Conservation (phyloP, 2,113 vertebrate species). For the Callipepla californica region DNA sequence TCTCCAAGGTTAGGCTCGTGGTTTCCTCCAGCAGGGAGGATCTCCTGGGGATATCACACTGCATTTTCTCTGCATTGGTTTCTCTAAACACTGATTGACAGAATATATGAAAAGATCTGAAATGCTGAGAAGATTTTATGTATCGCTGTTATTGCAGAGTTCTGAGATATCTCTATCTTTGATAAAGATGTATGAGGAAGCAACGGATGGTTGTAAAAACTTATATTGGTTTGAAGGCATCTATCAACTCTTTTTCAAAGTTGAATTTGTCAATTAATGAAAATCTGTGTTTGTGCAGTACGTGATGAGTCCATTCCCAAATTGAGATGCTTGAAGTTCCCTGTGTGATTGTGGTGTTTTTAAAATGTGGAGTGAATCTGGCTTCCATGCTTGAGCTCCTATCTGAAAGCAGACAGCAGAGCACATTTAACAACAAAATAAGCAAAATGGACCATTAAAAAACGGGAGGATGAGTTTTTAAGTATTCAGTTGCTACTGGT, state of each 20-base stretch:
- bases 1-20: background rate
- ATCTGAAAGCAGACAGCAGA: background rate
- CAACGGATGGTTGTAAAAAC: background rate
- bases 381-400: background rate
- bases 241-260: background rate
- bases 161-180: background rate
- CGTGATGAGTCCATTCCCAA: background rate
- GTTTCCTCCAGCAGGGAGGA: background rate
- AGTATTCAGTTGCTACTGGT: background rate
- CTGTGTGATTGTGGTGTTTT: background rate
- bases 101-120: background rate
- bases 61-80: background rate
- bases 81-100: background rate
- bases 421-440: background rate
- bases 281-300: background rate
- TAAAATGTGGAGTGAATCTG: background rate
- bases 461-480: background rate
- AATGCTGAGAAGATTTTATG: background rate
- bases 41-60: rapidly evolving
- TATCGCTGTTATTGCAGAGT: background rate
- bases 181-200: background rate
- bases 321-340: background rate
- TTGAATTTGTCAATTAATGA: background rate
- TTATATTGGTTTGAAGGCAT: background rate
- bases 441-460: background rate